These are phyloP conservation scores for Halichoeres trimaculatus DNA, from an alignment of 2,113 vertebrate genomes.

Conservation along the genomic window DNA sequence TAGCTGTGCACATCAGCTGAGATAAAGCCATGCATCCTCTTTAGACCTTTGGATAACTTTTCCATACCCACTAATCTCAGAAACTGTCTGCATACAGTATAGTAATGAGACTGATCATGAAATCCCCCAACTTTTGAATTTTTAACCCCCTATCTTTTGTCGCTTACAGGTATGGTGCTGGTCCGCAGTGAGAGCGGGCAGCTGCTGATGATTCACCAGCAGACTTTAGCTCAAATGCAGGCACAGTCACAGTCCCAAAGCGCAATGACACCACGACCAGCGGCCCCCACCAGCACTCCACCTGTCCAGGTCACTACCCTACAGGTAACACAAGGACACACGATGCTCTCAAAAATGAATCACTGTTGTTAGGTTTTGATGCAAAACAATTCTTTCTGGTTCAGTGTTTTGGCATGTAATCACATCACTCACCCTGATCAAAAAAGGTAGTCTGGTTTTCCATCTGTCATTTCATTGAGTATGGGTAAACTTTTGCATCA, in stretches of 20 bases:
- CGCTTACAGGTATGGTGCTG: slow-evolving; percentile 91
- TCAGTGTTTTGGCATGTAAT: neutral
- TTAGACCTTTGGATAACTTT: neutral
- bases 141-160: slow-evolving; percentile 11
- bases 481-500: neutral
- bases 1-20: neutral
- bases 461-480: too few species aligned
- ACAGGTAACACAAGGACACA: slow-evolving; percentile 81
- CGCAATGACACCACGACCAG: slow-evolving; percentile 89
- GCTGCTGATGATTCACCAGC: slow-evolving; percentile 94
- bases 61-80: neutral
- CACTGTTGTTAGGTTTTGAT: neutral
- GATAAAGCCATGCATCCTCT: neutral
- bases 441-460: neutral
- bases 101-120: neutral
- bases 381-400: neutral
- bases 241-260: slow-evolving; percentile 93
- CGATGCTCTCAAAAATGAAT: neutral
- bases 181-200: slow-evolving; percentile 95
- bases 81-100: neutral
- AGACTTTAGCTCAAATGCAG: slow-evolving; percentile 94
- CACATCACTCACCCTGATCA: too few species aligned
- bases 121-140: slow-evolving; percentile 11
- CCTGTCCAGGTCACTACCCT: slow-evolving; percentile 93
- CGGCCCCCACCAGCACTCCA: slow-evolving; percentile 91